Conservation (phyloP, 2,113 vertebrate species). For the Thunnus thynnus region DNA sequence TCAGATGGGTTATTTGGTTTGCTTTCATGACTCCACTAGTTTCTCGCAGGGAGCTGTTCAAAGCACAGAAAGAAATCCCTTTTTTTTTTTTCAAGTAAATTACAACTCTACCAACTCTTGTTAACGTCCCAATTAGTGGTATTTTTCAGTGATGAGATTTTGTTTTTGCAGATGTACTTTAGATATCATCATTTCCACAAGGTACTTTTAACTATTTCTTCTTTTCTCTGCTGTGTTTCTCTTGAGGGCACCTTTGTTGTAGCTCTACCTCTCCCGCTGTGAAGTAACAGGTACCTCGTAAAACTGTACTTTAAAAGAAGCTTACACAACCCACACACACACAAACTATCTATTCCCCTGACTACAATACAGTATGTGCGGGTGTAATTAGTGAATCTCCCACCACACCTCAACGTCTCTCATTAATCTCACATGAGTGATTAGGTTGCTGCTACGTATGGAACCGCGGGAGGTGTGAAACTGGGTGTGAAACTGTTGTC, state of each 20-base stretch:
- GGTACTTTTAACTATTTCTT: conserved; percentile 5
- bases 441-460: conserved; percentile 76
- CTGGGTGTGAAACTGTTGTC: conserved; percentile 82
- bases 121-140: conserved; percentile 23
- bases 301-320: conserved; percentile 38
- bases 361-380: conserved; percentile 52
- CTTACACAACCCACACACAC: conserved; percentile 27
- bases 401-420: conserved; percentile 77
- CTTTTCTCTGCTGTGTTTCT: conserved; percentile 19
- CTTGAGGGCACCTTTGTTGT: conserved; percentile 41
- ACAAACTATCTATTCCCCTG: conserved; percentile 36
- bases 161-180: conserved; percentile 7
- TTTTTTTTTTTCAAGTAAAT: not conserved
- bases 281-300: conserved; percentile 30
- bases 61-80: not conserved
- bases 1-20: conserved; percentile 8
- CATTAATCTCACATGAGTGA: conserved; percentile 84
- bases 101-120: not conserved
- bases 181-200: conserved; percentile 5
- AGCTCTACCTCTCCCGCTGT: conserved; percentile 19
- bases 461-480: conserved; percentile 77
- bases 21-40: conserved; percentile 13
- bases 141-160: conserved; percentile 40
- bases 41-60: conserved; percentile 4
- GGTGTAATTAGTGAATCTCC: conserved; percentile 76